These are phyloP conservation scores for Enteromius afrohamiltoni DNA, from an alignment of 2,797 vertebrate species.

Conservation along the genomic window DNA sequence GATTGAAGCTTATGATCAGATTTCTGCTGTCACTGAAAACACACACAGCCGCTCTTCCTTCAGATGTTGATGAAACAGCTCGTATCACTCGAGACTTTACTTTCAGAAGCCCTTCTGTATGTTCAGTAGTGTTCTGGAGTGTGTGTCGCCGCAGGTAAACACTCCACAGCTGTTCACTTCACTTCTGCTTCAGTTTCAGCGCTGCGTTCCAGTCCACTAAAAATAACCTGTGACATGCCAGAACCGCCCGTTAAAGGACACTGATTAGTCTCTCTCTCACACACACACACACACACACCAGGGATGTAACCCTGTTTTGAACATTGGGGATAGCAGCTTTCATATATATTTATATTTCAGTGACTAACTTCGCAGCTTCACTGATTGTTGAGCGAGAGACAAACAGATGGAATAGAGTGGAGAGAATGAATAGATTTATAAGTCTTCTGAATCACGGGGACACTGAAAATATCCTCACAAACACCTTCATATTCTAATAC, in stretches of 20 bases:
- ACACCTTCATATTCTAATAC: too few species aligned
- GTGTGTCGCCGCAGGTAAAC: constrained; percentile 71
- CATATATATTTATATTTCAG: too few species aligned
- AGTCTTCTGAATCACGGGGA: too few species aligned
- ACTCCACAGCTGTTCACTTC: constrained; percentile 67
- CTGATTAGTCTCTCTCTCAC: constrained; percentile 42
- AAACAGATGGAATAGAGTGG: too few species aligned
- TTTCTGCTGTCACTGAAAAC: neutral
- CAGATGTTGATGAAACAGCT: neutral
- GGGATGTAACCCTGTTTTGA: too few species aligned
- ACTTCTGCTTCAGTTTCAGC: constrained; percentile 60
- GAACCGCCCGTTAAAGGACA: constrained; percentile 63
- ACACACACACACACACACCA: neutral
- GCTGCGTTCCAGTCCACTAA: constrained; percentile 74
- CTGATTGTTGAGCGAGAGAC: too few species aligned
- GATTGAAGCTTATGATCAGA: neutral
- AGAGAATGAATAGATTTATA: too few species aligned
- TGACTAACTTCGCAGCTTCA: too few species aligned
- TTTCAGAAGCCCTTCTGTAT: constrained; percentile 3
- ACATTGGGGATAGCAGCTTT: too few species aligned
- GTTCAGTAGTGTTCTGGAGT: neutral
- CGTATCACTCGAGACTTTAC: neutral
- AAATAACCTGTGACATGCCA: constrained; percentile 72
- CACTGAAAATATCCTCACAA: too few species aligned
- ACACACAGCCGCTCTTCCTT: neutral